phyloP scores from a whole-genome alignment of 1,140 invertebrate species.

The Drosophila murphyi region DNA sequence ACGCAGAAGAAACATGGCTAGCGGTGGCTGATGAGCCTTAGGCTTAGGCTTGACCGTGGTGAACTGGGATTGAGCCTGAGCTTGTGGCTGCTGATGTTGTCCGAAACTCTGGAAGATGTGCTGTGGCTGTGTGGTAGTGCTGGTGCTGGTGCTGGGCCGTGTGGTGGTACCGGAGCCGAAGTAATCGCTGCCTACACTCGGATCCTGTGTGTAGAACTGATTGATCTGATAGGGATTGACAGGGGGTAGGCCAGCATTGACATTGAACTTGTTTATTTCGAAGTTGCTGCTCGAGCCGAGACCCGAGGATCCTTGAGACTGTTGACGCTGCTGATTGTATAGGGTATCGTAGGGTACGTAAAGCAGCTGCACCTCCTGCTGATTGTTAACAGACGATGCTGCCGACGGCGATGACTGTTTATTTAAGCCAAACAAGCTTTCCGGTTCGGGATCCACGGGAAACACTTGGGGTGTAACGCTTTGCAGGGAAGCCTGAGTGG shows the following conservation, averaged over 20 bases:
- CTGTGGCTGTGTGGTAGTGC: slow-evolving; percentile 84
- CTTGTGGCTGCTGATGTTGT: slow-evolving; percentile 32
- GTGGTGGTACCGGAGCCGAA: slow-evolving; percentile 59
- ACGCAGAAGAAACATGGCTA: slow-evolving; percentile 90
- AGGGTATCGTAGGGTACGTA: slow-evolving; percentile 92
- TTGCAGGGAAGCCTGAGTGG: slow-evolving; percentile 68
- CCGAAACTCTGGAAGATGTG: slow-evolving; percentile 83
- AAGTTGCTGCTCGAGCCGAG: slow-evolving; percentile 49
- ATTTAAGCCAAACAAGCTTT: slow-evolving; percentile 53
- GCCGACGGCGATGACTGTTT: slow-evolving; percentile 40
- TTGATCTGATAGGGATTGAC: slow-evolving; percentile 80
- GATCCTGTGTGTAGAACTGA: slow-evolving; percentile 81
- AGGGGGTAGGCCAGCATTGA: slow-evolving; percentile 59
- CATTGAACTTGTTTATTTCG: slow-evolving; percentile 84
- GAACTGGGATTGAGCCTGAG: slow-evolving; percentile 43
- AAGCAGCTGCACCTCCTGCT: slow-evolving; percentile 90
- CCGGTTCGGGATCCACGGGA: slow-evolving; percentile 62
- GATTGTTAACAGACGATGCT: slow-evolving; percentile 6
- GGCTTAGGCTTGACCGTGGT: slow-evolving; percentile 85
- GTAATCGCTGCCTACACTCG: slow-evolving; percentile 61
- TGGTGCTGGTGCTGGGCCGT: slow-evolving; percentile 67
- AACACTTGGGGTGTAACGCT: slow-evolving; percentile 79
- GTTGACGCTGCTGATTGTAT: slow-evolving; percentile 85
- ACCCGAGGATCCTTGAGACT: slow-evolving; percentile 32
- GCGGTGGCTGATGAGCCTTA: slow-evolving; percentile 91